These are phyloP conservation scores for Palaemon carinicauda DNA, from an alignment of 1,140 invertebrate genomes.

Conservation along the genomic window DNA sequence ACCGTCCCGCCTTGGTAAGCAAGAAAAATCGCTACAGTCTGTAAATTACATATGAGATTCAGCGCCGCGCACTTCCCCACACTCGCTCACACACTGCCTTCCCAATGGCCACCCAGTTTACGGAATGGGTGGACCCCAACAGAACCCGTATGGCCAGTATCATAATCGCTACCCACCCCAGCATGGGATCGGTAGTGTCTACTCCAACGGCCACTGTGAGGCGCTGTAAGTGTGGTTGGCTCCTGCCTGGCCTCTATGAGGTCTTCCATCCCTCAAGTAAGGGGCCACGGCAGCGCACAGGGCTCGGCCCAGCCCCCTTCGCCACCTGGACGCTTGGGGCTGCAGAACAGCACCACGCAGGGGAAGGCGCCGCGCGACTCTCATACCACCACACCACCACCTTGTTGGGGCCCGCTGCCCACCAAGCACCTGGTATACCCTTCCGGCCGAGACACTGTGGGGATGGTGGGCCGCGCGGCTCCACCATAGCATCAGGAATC, in stretches of 20 bases:
- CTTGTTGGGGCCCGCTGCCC: slow-evolving; percentile 10
- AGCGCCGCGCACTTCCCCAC: slow-evolving; percentile 60
- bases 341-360: slow-evolving; percentile 27
- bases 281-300: slow-evolving; percentile 32
- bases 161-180: slow-evolving; percentile 46
- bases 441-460: slow-evolving; percentile 18
- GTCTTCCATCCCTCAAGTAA: slow-evolving; percentile 21
- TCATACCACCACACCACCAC: slow-evolving; percentile 22
- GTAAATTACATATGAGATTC: slow-evolving; percentile 61
- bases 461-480: slow-evolving; percentile 33
- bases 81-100: slow-evolving; percentile 60
- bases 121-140: slow-evolving; percentile 35
- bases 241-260: slow-evolving; percentile 56
- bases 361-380: slow-evolving; percentile 55
- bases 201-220: slow-evolving; percentile 58
- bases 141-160: slow-evolving; percentile 42
- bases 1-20: slow-evolving; percentile 58
- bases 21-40: slow-evolving; percentile 60
- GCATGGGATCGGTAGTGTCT: slow-evolving; percentile 34
- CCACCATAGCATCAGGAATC: slow-evolving; percentile 4
- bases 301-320: slow-evolving; percentile 40
- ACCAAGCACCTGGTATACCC: slow-evolving; percentile 24
- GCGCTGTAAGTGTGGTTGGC: slow-evolving; percentile 52
- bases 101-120: slow-evolving; percentile 54
- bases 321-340: slow-evolving; percentile 9